phyloP scores from a whole-genome alignment of 2,797 vertebrate species.

The Phoebastria nigripes region DNA sequence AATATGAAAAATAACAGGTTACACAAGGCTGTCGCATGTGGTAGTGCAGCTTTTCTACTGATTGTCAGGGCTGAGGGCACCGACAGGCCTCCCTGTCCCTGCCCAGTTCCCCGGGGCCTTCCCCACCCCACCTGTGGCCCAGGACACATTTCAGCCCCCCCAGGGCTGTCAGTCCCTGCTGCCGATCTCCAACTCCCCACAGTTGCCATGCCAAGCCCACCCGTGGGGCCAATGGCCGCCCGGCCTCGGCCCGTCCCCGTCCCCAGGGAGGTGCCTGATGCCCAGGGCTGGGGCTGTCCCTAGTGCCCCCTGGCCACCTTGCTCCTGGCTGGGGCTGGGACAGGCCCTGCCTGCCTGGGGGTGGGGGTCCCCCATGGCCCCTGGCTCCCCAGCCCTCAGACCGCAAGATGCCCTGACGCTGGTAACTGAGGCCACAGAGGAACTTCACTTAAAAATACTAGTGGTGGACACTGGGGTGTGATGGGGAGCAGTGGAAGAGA shows the following conservation, averaged over 20 bases:
- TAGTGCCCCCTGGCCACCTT: accelerated
- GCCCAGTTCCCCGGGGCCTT: accelerated
- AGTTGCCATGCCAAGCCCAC: accelerated
- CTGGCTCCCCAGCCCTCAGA: accelerated
- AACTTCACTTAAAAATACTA: neutral
- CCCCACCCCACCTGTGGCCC: accelerated
- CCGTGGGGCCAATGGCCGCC: accelerated
- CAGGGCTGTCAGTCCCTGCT: neutral
- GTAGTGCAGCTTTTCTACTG: neutral
- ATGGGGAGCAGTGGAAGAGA: neutral
- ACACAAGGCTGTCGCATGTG: accelerated
- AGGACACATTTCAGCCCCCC: neutral
- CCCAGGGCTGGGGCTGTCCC: neutral
- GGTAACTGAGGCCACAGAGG: neutral
- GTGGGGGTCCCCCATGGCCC: accelerated
- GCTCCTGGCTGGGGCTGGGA: neutral
- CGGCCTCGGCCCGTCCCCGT: accelerated
- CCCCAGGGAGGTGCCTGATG: neutral
- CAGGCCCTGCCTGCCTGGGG: neutral
- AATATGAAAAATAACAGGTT: neutral
- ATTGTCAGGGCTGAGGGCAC: neutral
- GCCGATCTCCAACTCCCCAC: neutral
- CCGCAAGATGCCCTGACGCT: neutral
- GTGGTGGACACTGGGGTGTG: neutral
- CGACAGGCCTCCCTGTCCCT: accelerated